Evolutionary conservation across 2,113 vertebrate species (phyloP), one percentile per base, ranked within the genome.

Genomic region (Brachyhypopomus gauderio): DNA sequence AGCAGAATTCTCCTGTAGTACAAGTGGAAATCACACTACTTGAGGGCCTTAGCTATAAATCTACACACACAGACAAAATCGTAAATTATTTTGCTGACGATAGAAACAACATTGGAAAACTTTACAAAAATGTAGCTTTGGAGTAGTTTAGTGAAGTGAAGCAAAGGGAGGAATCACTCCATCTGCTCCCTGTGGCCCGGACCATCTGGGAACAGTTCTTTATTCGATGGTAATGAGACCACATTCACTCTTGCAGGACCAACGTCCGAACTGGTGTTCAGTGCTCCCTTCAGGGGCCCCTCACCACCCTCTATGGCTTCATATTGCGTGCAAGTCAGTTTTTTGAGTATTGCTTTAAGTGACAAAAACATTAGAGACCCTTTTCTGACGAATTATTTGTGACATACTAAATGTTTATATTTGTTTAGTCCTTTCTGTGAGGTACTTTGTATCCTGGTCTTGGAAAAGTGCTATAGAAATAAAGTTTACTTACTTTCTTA

Each of bases 11-110:
- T 75, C 20, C 20, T 20, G 60, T 56, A 75, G 41, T 62, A 62
- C 34, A 75, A 62, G 56, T 75, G 30, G 55, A 62, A 75, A 75
- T 38, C 73, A 72, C 77, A 72, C 30, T 11, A 52, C 20, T 72
- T 45, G 16, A 59, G 30, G 14, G 19, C 67, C 2, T 27, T 52
- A 7, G 72, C 19, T 72, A 82, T 69, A 48, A 82, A 72, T 70
- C 62, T 78, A 4, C 69, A 14, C 69, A 14, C 38, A 27, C 45
- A 27, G 3, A 22, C 27, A 78, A 73, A 58, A 74, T 59, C 0
- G 0, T 38, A 2, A 66, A 66, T 56, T 76, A 80, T 80, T 75
- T 30, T 80, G 56, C 66, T 80, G 58, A 69, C 56, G 23, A 36
- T 22, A 64, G 66, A 30, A 56, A 80, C 34, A 74, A 19, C 64